A percentile compares a stretch with the other conserved stretches of the same genome.
Evolutionary conservation across 1,140 invertebrate species (phyloP).

Genomic region (Heterodera carotae): DNA sequence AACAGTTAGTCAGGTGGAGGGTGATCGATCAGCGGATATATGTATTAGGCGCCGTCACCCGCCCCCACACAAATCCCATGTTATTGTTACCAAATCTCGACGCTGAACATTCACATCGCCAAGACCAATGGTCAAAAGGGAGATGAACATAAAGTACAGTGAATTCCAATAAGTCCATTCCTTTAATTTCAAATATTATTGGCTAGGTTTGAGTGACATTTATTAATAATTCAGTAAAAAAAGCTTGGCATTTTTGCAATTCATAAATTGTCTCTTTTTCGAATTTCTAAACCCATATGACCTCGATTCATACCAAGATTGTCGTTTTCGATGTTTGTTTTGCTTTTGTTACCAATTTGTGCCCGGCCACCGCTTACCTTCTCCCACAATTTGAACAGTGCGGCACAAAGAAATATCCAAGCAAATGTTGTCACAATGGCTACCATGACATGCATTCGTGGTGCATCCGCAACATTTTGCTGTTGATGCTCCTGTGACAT

Average conservation of each 20-base stretch:
- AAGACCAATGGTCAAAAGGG: conserved; percentile 52
- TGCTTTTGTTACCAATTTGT: too few species aligned
- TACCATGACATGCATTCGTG: conserved; percentile 60
- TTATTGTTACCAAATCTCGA: conserved; percentile 55
- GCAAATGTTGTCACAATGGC: conserved; percentile 57
- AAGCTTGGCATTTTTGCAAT: neutral
- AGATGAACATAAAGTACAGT: conserved; percentile 65
- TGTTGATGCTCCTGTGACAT: neutral
- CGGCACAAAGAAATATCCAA: conserved; percentile 65
- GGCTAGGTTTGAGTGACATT: too few species aligned
- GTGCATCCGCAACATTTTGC: conserved; percentile 25
- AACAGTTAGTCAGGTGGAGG: neutral
- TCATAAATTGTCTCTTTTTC: neutral
- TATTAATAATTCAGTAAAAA: too few species aligned
- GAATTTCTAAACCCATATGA: too few species aligned
- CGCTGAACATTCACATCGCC: conserved; percentile 57
- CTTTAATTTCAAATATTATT: neutral
- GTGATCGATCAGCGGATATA: too few species aligned
- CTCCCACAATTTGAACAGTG: conserved; percentile 62
- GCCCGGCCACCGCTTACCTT: conserved; percentile 1
- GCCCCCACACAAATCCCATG: too few species aligned
- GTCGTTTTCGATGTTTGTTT: too few species aligned
- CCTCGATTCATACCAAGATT: too few species aligned
- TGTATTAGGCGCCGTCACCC: too few species aligned
- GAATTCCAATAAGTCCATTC: conserved; percentile 61